phyloP scores from a whole-genome alignment of 2,888 invertebrate species.

The Nomada ferruginata region DNA sequence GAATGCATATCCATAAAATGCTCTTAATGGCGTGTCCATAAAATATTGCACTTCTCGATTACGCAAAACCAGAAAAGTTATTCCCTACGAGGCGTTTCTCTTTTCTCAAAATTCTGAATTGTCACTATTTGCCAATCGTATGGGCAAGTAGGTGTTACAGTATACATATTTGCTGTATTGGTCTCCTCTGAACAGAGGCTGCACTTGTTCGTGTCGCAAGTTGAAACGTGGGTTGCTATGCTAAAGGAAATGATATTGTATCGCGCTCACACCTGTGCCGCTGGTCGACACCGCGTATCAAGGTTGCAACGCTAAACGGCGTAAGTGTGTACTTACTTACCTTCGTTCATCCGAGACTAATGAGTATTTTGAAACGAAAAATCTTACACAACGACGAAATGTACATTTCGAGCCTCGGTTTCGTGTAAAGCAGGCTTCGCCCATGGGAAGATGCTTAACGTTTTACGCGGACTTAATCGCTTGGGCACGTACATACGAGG shows the following conservation, averaged over 20 bases:
- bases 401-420: not conserved
- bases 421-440: not conserved
- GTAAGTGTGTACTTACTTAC: slow-evolving; percentile 19
- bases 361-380: slow-evolving; percentile 40
- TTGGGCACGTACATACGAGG: too few species aligned
- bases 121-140: not conserved
- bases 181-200: not conserved
- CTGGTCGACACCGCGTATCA: slow-evolving; percentile 43
- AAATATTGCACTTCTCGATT: too few species aligned
- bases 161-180: not conserved
- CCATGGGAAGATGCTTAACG: slow-evolving; percentile 2
- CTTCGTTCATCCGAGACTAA: slow-evolving; percentile 52
- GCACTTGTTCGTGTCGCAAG: slow-evolving; percentile 22
- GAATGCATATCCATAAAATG: too few species aligned
- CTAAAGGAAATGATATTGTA: slow-evolving; percentile 31
- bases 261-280: slow-evolving; percentile 52
- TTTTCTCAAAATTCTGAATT: not conserved
- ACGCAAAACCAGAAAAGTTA: too few species aligned
- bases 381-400: slow-evolving; percentile 9
- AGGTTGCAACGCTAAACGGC: slow-evolving; percentile 47
- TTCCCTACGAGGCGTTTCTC: not conserved
- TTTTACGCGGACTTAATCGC: not conserved
- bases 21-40: too few species aligned
- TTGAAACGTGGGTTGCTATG: slow-evolving; percentile 28
- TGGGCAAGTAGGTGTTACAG: not conserved